A percentile compares a stretch with the other conserved stretches of the same genome.
Conservation (phyloP, 2,797 vertebrate genomes). For the Enteromius anoplus region DNA sequence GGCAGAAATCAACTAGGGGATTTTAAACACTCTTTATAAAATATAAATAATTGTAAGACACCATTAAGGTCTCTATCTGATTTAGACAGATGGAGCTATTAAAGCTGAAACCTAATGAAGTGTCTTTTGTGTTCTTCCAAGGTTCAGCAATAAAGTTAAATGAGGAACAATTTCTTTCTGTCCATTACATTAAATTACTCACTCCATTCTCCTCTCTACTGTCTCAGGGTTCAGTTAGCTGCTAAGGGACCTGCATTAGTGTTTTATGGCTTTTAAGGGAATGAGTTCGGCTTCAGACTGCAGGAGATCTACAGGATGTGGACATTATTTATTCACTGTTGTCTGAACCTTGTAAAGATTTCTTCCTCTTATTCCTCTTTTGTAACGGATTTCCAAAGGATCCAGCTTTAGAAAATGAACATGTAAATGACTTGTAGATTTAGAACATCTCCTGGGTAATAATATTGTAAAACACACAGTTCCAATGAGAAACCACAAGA, state of each 20-base stretch:
- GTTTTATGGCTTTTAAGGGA: slow-evolving; percentile 54
- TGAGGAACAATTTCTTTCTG: slow-evolving; percentile 84
- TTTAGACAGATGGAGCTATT: slow-evolving; percentile 84
- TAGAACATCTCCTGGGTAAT: background rate
- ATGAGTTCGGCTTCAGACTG: slow-evolving; percentile 33
- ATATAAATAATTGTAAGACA: slow-evolving; percentile 76
- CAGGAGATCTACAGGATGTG: slow-evolving; percentile 22
- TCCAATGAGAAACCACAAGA: background rate
- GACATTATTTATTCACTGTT: slow-evolving; percentile 44
- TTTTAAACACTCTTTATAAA: slow-evolving; percentile 71
- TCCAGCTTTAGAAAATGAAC: background rate
- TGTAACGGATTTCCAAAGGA: background rate
- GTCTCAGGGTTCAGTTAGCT: slow-evolving; percentile 77
- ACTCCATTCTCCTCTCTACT: slow-evolving; percentile 72
- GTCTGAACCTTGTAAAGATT: slow-evolving; percentile 2
- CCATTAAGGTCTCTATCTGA: slow-evolving; percentile 79
- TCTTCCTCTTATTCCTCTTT: background rate
- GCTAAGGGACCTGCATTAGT: slow-evolving; percentile 59
- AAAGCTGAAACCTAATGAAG: slow-evolving; percentile 79
- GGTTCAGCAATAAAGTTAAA: slow-evolving; percentile 84
- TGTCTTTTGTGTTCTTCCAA: slow-evolving; percentile 76
- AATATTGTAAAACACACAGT: background rate
- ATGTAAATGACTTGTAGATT: background rate
- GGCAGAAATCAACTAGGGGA: slow-evolving; percentile 56
- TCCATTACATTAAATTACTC: slow-evolving; percentile 86